Evolutionary conservation across 2,797 vertebrate genomes (phyloP), one percentile per base, ranked within the genome.

Genomic region (Petrocephalus schoutedeni): DNA sequence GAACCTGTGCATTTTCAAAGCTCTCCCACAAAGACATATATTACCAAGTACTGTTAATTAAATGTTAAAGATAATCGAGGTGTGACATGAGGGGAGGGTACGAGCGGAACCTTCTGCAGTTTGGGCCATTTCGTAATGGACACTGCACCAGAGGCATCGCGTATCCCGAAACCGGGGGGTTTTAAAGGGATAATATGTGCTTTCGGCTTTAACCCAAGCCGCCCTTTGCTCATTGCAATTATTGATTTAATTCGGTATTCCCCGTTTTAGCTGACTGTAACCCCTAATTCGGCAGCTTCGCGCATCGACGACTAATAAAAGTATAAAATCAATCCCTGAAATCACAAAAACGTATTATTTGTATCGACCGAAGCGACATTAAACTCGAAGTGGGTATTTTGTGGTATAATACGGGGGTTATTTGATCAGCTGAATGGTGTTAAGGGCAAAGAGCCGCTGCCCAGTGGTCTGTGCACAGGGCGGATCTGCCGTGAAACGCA

Each of bases 81-180:
- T 23, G 51, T 54, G 80, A 84, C 53, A 21, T 54, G 19, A 23
- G 49, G 45, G 45, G 49, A 51, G 19, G 45, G n/a, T 51, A 54
- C 53, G 41, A 41, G 16, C 36, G 41, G 28, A 1, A 82, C 77
- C n/a, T 84, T 53, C 51, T 51, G 45, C 45, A 51, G 21, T 84
- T 84, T 12, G 4, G 51, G 9, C 9, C 49, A 28, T 84, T 84
- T 84, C 41, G 21, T 54, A 84, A 84, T 54, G 80, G 21, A 64
- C 21, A 84, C 21, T 84, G 80, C 80, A 49, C n/a, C 80, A 84
- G 80, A 84, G 80, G n/a, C 45, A 84, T 84, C 51, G 23, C 28
- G 21, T 23, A 28, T 23, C 49, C n/a, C 51, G 80, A 23, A 51
- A 45, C 77, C 49, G n/a, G 19, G 0, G 51, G 16, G 8, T 16